These are phyloP conservation scores for Pterois miles DNA, from an alignment of 2,797 vertebrate genomes.

Conservation along the genomic window DNA sequence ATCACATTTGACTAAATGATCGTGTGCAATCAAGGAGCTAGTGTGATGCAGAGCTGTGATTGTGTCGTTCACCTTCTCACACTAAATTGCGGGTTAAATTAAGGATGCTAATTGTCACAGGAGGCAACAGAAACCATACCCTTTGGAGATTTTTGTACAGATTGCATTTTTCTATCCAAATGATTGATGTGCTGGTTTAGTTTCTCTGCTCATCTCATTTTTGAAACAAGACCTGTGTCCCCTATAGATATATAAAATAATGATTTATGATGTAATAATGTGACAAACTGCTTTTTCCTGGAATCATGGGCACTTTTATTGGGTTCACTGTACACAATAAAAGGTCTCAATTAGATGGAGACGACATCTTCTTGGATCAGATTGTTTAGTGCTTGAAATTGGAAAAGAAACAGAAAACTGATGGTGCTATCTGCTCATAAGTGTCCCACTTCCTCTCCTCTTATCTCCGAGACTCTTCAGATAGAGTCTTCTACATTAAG, in stretches of 20 bases:
- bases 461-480: slow-evolving; percentile 7
- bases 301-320: background rate
- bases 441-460: slow-evolving; percentile 8
- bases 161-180: background rate
- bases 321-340: background rate
- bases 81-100: slow-evolving; percentile 19
- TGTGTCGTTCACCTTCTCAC: slow-evolving; percentile 33
- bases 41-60: slow-evolving; percentile 43
- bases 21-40: slow-evolving; percentile 46
- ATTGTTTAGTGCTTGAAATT: slow-evolving; percentile 7
- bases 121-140: slow-evolving; percentile 6
- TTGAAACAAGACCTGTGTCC: background rate
- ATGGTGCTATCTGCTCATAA: background rate
- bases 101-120: slow-evolving; percentile 29
- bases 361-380: background rate
- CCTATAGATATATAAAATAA: background rate
- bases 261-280: background rate
- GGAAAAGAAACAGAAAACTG: background rate
- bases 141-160: background rate
- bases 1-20: slow-evolving; percentile 48
- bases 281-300: background rate
- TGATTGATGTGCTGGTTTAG: background rate
- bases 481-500: slow-evolving; percentile 21
- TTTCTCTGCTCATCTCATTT: background rate
- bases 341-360: background rate